These are phyloP conservation scores for Cepaea nemoralis DNA, from an alignment of 1,140 invertebrate genomes.

Conservation along the genomic window DNA sequence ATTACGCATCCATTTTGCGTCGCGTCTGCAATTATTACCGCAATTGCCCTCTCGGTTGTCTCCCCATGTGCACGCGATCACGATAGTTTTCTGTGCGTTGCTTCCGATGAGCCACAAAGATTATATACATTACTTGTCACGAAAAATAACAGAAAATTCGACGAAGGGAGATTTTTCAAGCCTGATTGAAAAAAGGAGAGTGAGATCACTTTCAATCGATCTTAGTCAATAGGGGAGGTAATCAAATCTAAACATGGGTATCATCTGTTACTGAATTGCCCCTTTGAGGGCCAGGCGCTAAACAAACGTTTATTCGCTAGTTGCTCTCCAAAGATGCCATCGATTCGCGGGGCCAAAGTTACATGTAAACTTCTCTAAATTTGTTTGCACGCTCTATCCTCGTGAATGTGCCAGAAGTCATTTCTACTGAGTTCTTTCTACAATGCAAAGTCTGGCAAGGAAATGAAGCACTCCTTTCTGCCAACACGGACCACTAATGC, in stretches of 20 bases:
- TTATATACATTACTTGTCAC: constrained; percentile 29
- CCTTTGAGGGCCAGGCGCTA: constrained; percentile 23
- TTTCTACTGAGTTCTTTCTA: not conserved
- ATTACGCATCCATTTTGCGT: constrained; percentile 30
- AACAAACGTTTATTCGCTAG: constrained; percentile 16
- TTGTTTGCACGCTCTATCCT: not conserved
- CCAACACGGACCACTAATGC: too few species aligned
- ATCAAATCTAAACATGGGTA: constrained; percentile 32
- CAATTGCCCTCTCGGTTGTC: constrained; percentile 27
- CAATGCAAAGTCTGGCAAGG: not conserved
- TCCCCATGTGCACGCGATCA: constrained; percentile 16
- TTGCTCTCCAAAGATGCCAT: not conserved
- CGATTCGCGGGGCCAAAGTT: not conserved
- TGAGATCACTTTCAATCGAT: constrained; percentile 27
- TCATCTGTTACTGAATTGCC: constrained; percentile 26
- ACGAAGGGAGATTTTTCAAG: constrained; percentile 8
- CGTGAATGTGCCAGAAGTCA: not conserved
- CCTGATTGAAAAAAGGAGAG: constrained; percentile 9
- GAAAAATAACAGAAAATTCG: constrained; percentile 32
- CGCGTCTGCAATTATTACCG: constrained; percentile 33
- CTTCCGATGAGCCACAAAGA: constrained; percentile 12
- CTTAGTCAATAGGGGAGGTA: constrained; percentile 28
- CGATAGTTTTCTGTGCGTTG: too few species aligned
- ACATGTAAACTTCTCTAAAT: constrained; percentile 7
- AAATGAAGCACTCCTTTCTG: not conserved